Evolutionary conservation across 2,888 invertebrate species (phyloP), one percentile per base, ranked within the genome.

Genomic region (Nomada flava): DNA sequence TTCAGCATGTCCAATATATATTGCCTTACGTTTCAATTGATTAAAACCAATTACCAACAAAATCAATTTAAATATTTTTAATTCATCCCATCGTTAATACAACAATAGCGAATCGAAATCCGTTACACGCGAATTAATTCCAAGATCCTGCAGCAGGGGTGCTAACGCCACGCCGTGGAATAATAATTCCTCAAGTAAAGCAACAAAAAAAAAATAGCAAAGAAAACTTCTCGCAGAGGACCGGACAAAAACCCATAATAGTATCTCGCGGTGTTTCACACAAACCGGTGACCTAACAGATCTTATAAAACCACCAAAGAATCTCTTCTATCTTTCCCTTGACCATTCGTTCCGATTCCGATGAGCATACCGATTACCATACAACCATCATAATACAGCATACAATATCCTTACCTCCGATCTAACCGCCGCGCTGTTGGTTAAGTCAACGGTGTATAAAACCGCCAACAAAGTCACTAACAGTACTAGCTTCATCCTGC

Each of bases 391-490:
- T 23, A 20, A 50, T 52, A 20, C 15, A 36, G 7, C 36, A 36
- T 36, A 7, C 36, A 7, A 36, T 36, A 23, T 50, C 42, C 80
- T 83, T 73, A 83, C 82, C 82, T 82, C 82, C 13, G 82, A 70
- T 50, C 36, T 69, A 2, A 82, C 52, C 0, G 53, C 76, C 15
- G 82, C 82, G 69, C 69, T 26, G 44, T 29, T 15, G 3, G 57
- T 29, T 10, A 29, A 47, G 18, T 73, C 20, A 4, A 59, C 52
- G 52, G 29, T 11, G 47, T 11, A 70, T 11, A 81, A 18, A 10
- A 77, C 57, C 42, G 53, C 53, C 36, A 73, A n/a, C n/a, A 83
- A 18, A 23, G 36, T 62, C 62, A 67, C 73, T 23, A 77, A 52
- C 47, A 83, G 20, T 47, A 59, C 2, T 9, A 72, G 50, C 26